Conservation (phyloP, 2,888 invertebrate genomes). For the Drosophila anomelani region DNA sequence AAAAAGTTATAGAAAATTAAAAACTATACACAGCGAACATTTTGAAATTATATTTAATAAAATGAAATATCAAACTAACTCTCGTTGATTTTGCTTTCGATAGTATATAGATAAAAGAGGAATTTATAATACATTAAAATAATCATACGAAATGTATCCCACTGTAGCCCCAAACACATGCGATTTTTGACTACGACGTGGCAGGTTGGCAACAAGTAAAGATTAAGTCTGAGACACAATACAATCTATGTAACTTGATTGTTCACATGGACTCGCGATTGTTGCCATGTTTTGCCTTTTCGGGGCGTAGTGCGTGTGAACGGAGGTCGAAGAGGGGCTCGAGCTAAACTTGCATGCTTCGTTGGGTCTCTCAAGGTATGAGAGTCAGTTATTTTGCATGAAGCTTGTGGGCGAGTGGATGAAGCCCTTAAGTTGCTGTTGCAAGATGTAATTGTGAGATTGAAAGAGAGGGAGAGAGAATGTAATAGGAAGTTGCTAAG, state of each 20-base stretch:
- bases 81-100: no score
- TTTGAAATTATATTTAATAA: not conserved
- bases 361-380: slow-evolving; percentile 39
- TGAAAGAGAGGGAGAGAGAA: not conserved
- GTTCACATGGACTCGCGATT: slow-evolving; percentile 47
- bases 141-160: not conserved
- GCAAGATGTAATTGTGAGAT: not conserved
- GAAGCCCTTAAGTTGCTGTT: slow-evolving; percentile 21
- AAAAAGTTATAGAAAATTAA: slow-evolving; percentile 11
- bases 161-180: not conserved
- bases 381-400: slow-evolving; percentile 31
- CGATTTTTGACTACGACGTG: slow-evolving; percentile 9
- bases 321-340: slow-evolving; percentile 7
- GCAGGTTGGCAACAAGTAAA: slow-evolving; percentile 17
- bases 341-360: slow-evolving; percentile 31
- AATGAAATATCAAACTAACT: not conserved
- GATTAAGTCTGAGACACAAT: slow-evolving; percentile 14
- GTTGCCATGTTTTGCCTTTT: slow-evolving; percentile 50
- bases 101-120: not conserved
- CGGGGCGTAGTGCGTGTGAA: slow-evolving; percentile 65
- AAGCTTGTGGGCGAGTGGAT: not conserved
- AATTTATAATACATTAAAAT: not conserved
- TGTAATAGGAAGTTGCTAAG: slow-evolving; percentile 12
- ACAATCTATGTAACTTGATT: slow-evolving; percentile 15
- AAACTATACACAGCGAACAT: slow-evolving; percentile 4